phyloP scores from a whole-genome alignment of 35 echinoderm and acorn worm species.

The Antedon bifida region DNA sequence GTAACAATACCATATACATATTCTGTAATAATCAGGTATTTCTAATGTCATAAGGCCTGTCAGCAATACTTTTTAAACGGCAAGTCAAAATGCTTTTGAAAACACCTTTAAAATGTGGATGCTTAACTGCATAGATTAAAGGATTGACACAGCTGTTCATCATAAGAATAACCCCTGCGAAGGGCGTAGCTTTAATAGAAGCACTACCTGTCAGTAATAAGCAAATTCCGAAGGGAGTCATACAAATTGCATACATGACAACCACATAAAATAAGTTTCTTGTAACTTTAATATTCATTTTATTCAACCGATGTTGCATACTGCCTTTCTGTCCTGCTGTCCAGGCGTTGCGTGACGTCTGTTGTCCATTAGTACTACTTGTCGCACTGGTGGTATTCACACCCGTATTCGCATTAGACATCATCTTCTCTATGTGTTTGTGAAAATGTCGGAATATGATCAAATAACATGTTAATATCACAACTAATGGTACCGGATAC shows the following conservation, averaged over 20 bases:
- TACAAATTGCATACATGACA: not conserved
- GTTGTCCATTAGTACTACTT: too few relatives aligned
- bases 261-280: not conserved
- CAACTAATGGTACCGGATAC: constrained; percentile 56
- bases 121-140: not conserved
- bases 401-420: too few relatives aligned
- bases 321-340: not conserved
- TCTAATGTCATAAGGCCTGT: not conserved
- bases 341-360: too few relatives aligned
- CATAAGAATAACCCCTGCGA: not conserved
- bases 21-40: not conserved
- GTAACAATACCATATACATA: too few relatives aligned
- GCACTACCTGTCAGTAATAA: not conserved
- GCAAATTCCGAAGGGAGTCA: not conserved
- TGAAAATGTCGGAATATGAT: constrained; percentile 49
- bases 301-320: not conserved
- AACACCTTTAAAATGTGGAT: not conserved
- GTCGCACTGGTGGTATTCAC: not conserved
- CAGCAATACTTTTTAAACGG: not conserved
- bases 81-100: not conserved
- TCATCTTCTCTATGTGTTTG: constrained; percentile 50
- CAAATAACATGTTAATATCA: constrained; percentile 47
- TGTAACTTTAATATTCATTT: not conserved
- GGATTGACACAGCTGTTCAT: not conserved
- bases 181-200: not conserved